Base-by-base conservation (phyloP, 2,113 vertebrate species). In the Stegostoma tigrinum region DNA sequence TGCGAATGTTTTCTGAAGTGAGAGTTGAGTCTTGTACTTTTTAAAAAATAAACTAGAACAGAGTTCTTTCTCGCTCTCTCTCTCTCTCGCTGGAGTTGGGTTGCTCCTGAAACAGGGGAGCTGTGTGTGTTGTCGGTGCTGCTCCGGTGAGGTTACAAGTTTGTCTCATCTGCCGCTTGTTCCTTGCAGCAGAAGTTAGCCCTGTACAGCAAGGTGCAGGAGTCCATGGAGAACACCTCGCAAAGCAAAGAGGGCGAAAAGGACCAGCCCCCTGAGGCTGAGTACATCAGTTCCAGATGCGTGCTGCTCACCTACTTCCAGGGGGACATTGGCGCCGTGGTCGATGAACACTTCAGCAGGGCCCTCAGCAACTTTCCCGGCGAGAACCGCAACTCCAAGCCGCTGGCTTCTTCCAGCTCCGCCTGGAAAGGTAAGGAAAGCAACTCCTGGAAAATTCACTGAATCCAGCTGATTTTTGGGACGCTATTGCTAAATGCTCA, bases 221-320 rank as follows among this genome's bases (percentile, higher is more conserved):
- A 99, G 96, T 98, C 98, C 96, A 97, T 98, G 96, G 98, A 98
- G 94, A 97, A 97, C 97, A 96, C 96, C 97, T 96, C 97, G 97
- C 97, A 97, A 97, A 55, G 96, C 55, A 30, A 96, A 96, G 96
- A 96, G 95, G 98, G 98, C 96, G 99, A 99, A 96, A 98, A 98
- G 96, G 96, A 98, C 96, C 98, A 98, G 96, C 98, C 99, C 95
- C 98, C 99, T 0, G 99, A 99, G 97, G 98, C 99, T 21, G 99
- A 99, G 97, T 99, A 99, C 97, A 97, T 99, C 97, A 99, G 98
- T 97, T 99, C 99, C 97, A 98, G 99, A 96, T 99, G 99, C 96
- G 98, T 99, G 96, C 98, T 99, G 97, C 99, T 99, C 98, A 99
- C 99, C 95, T 99, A 99, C 97, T 99, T 99, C 98, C 98, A 98